Evolutionary conservation across 2,888 invertebrate species (phyloP).

Genomic region (Agonopterix arenella): DNA sequence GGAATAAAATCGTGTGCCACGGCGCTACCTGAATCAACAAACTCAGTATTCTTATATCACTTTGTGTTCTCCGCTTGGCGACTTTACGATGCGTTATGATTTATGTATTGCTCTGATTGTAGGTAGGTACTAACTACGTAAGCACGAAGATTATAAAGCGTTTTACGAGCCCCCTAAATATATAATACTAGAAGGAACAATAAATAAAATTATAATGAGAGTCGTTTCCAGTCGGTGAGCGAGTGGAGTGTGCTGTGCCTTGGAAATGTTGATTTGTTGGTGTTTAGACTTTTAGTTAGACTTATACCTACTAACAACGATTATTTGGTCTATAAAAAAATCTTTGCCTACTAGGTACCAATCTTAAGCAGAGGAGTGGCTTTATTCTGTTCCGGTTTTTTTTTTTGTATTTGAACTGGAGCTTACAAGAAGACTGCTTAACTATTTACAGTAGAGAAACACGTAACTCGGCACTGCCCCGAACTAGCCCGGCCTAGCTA

Average conservation of each 20-base stretch:
- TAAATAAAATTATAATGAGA: slow-evolving; percentile 17
- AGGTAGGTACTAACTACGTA: slow-evolving; percentile 12
- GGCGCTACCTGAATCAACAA: slow-evolving; percentile 22
- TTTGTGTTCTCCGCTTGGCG: slow-evolving; percentile 13
- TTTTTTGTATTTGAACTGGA: no score
- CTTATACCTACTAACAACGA: no score
- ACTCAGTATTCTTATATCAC: slow-evolving; percentile 14
- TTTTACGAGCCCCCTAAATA: slow-evolving; percentile 18
- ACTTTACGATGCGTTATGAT: slow-evolving; percentile 22
- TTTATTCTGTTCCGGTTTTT: no score
- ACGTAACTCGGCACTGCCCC: no score
- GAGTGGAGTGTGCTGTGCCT: neutral
- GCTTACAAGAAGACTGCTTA: no score
- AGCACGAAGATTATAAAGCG: slow-evolving; percentile 20
- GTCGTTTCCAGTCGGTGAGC: slow-evolving; percentile 1
- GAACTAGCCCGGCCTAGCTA: no score
- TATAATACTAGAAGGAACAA: slow-evolving; percentile 10
- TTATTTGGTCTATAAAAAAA: no score
- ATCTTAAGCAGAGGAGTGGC: no score
- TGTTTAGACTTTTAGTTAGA: no score
- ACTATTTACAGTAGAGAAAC: no score
- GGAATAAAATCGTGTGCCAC: slow-evolving; percentile 19
- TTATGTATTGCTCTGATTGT: slow-evolving; percentile 21
- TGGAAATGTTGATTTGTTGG: no score
- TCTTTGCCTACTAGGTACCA: no score